Evolutionary conservation across 2,113 vertebrate genomes (phyloP), one percentile per base, ranked within the genome.

Genomic region (Tetraodon nigroviridis): DNA sequence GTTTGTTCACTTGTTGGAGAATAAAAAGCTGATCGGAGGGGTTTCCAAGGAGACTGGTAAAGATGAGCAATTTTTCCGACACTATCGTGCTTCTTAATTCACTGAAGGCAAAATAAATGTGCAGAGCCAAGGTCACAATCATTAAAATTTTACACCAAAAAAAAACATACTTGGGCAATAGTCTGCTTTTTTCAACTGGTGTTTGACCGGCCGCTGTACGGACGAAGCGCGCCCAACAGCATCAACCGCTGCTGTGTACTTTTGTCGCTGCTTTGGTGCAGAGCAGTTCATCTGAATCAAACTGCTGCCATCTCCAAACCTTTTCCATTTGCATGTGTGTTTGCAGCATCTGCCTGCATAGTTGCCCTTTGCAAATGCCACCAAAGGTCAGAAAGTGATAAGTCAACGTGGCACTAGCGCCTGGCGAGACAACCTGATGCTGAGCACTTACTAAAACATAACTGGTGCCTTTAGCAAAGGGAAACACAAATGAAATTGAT

Each of bases 341-440:
- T 14, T 67, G 58, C 64, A 10, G 53, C 76, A 71, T 75, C 75
- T 71, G 74, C 71, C 74, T 63, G 76, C 77, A 42, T 12, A 32
- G 63, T 13, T 76, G 71, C 63, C 82, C 72, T 84, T 82, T 80
- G 47, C 47, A 82, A 84, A 84, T 84, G 77, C 69, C 82, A 65
- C 14, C 17, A 80, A 84, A 82, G 82, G 79, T 82, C 82, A 78
- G 66, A 46, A 51, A 76, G 69, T 64, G 73, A 78, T 73, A 64
- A 73, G 69, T 82, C 79, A 80, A 59, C 57, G 65, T 63, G 61
- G 5, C 2, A 21, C 18, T 45, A n/a, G 19, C 18, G 71, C 57
- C 41, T 57, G 61, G 61, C 37, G 46, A 68, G 57, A 27, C 49
- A 2, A 62, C 13, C 64, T 46, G 16, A 32, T 59, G 67, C 41